A percentile compares a stretch with the other conserved stretches of the same genome.
These are phyloP conservation scores for Heliocidaris erythrogramma DNA, from an alignment of 35 echinoderm and acorn worm genomes.

Conservation along the genomic window DNA sequence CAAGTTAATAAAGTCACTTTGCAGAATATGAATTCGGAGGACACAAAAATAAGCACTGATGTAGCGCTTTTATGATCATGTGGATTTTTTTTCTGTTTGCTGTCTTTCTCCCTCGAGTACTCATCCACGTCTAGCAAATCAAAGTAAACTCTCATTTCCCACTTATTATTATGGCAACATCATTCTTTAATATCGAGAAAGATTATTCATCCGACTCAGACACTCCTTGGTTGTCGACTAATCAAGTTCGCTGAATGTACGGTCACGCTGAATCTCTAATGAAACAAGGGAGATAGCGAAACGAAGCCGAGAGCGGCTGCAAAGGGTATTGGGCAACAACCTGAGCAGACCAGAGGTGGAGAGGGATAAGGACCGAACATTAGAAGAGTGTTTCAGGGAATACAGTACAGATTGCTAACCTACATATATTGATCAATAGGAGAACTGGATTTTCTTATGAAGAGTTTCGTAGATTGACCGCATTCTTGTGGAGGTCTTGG, in stretches of 20 bases:
- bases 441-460: not conserved
- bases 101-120: not conserved
- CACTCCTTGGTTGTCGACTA: not conserved
- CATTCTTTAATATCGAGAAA: not conserved
- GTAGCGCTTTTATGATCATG: not conserved
- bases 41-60: not conserved
- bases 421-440: not conserved
- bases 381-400: not conserved
- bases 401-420: not conserved
- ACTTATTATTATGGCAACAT: too few species aligned
- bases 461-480: not conserved
- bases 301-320: not conserved
- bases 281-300: slow-evolving; percentile 1
- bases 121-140: not conserved
- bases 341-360: not conserved
- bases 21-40: not conserved
- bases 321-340: not conserved
- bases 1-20: too few species aligned
- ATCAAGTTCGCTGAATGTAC: slow-evolving; percentile 10
- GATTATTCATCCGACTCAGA: not conserved
- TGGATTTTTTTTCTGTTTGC: not conserved
- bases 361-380: not conserved
- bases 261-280: slow-evolving; percentile 4
- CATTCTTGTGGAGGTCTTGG: not conserved
- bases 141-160: not conserved